Conservation (phyloP, 30 jellyfish, hydroid and myxozoan genomes). For the Sanderia malayensis region DNA sequence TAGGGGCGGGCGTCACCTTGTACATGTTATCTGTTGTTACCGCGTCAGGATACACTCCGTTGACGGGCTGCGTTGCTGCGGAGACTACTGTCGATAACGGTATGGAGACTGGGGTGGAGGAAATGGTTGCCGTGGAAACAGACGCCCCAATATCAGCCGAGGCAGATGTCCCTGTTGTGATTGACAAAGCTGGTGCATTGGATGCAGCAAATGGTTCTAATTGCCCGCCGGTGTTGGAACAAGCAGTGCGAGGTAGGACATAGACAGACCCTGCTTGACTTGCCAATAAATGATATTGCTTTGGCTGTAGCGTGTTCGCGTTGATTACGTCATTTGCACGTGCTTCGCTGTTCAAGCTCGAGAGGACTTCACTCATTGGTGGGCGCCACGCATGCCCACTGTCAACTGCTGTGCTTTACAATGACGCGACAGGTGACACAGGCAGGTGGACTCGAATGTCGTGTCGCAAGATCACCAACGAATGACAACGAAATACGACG, state of each 20-base stretch:
- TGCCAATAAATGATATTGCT: no score
- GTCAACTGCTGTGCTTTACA: background rate
- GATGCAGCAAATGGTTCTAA: background rate
- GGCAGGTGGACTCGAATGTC: no score
- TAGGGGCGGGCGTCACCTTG: constrained; percentile 61
- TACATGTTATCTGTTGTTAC: constrained; percentile 35
- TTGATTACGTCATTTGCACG: constrained; percentile 1
- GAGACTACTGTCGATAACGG: background rate
- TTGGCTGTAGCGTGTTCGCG: no score
- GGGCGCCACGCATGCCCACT: constrained; percentile 11
- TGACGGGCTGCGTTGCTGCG: background rate
- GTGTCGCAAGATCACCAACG: no score
- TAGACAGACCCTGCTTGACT: no score
- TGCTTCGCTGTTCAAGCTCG: background rate
- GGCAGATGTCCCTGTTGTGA: background rate
- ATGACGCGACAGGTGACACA: no score
- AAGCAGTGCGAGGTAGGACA: background rate
- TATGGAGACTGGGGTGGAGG: background rate
- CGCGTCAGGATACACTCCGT: constrained; percentile 40
- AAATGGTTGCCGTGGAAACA: background rate
- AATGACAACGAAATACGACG: no score
- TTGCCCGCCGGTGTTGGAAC: background rate
- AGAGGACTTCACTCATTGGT: background rate
- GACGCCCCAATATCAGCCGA: background rate
- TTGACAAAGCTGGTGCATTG: background rate